Evolutionary conservation across 2,797 vertebrate genomes (phyloP), one percentile per base, ranked within the genome.

Genomic region (Dryobates pubescens): DNA sequence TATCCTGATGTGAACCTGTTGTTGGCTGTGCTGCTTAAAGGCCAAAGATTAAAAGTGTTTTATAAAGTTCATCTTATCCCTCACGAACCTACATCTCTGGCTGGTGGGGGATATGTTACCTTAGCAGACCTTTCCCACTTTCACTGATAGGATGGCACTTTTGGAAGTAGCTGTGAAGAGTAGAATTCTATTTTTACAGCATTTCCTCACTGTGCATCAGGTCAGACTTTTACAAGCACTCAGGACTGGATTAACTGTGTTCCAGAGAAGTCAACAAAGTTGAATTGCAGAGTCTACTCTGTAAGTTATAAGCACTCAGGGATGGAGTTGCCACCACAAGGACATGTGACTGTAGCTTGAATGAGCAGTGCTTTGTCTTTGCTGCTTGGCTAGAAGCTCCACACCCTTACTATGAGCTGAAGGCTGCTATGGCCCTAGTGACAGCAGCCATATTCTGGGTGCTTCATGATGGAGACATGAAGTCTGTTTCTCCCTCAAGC

Each of bases 1-100:
- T 96, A 92, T 72, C 92, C 95, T 93, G 88, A 91, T 94, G 89
- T 96, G 95, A 96, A 96, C 94, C 92, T 96, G 81, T 94, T 93
- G 92, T 93, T 94, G 83, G 79, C 85, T 85, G 43, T 38, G 67
- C 88, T 92, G 74, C 71, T 93, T 95, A 95, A 92, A 96, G 91
- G 92, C 94, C 93, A 93, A 93, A 96, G 94, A 95, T 93, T 95
- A 96, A 93, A 95, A 94, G 76, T 93, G 57, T 57, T 94, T 90
- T 77, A 77, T 82, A 83, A 95, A 97, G 92, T 95, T 92, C 92
- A 91, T 74, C 61, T 34, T 86, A 27, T 92, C 72, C 79, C 71
- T 64, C 51, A 34, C 57, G 87, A 82, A 82, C 70, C 85, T 80
- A 29, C 58, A 54, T 86, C 92, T 77, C 82, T 65, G 85, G 34